A percentile compares a stretch with the other conserved stretches of the same genome.
Conservation (phyloP, 2,888 invertebrate species). For the Poecilobothrus nobilitatus region DNA sequence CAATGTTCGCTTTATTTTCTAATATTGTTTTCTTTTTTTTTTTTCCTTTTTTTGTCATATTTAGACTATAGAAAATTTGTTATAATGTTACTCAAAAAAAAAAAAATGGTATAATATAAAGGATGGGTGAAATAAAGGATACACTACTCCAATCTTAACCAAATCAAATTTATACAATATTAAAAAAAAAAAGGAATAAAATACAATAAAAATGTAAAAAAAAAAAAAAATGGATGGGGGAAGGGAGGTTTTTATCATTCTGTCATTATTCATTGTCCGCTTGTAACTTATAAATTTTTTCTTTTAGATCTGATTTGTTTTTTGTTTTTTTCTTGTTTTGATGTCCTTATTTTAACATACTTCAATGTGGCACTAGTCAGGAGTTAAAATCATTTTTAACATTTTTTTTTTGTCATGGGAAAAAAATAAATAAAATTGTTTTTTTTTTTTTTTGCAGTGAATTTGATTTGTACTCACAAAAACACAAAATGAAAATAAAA, state of each 20-base stretch:
- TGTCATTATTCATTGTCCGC: constrained; percentile 1
- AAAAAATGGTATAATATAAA: no score
- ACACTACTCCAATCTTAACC: no score
- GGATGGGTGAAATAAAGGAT: no score
- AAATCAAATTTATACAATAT: background rate
- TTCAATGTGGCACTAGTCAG: background rate
- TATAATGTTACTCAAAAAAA: no score
- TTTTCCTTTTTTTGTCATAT: no score
- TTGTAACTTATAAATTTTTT: background rate
- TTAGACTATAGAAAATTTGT: no score
- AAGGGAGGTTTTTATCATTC: background rate
- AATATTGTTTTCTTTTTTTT: no score
- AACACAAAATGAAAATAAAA: no score
- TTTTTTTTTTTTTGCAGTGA: background rate
- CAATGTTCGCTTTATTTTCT: no score
- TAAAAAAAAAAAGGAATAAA: background rate
- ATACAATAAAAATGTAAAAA: background rate
- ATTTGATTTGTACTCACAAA: background rate
- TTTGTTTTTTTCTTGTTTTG: background rate
- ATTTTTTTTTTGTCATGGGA: background rate
- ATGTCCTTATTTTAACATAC: background rate
- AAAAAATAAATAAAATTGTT: background rate
- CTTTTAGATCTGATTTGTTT: background rate
- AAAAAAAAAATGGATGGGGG: background rate
- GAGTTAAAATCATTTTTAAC: background rate